phyloP scores from a whole-genome alignment of 2,797 vertebrate genomes.

The Coracias cyanogaster region DNA sequence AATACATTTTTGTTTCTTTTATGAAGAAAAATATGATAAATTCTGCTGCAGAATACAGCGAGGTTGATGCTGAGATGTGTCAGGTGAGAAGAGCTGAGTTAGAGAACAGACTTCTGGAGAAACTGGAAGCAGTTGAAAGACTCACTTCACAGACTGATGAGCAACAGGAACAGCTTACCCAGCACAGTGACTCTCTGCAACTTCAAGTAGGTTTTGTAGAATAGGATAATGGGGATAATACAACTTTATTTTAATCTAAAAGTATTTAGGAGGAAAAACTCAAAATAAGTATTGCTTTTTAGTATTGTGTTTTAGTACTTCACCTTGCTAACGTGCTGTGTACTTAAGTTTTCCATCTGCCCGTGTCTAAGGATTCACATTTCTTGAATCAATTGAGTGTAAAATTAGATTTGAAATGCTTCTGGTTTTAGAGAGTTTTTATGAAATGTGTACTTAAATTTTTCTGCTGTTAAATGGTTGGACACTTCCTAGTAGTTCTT shows the following conservation, averaged over 20 bases:
- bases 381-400: background rate
- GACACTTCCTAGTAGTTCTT: background rate
- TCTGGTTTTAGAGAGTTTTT: background rate
- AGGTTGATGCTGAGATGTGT: constrained; percentile 13
- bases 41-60: constrained; percentile 19
- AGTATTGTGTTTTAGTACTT: background rate
- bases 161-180: constrained; percentile 67
- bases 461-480: background rate
- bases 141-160: background rate
- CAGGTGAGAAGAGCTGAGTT: background rate
- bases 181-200: constrained; percentile 38
- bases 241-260: background rate
- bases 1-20: background rate
- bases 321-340: background rate
- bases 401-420: background rate
- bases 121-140: constrained; percentile 9
- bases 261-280: background rate
- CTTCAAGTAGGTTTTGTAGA: background rate
- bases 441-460: background rate
- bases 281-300: background rate
- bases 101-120: constrained; percentile 65
- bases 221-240: background rate
- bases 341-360: background rate
- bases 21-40: constrained; percentile 70
- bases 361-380: background rate